Base-by-base conservation (phyloP, 2,113 vertebrate species). In the Glaucidium brasilianum region DNA sequence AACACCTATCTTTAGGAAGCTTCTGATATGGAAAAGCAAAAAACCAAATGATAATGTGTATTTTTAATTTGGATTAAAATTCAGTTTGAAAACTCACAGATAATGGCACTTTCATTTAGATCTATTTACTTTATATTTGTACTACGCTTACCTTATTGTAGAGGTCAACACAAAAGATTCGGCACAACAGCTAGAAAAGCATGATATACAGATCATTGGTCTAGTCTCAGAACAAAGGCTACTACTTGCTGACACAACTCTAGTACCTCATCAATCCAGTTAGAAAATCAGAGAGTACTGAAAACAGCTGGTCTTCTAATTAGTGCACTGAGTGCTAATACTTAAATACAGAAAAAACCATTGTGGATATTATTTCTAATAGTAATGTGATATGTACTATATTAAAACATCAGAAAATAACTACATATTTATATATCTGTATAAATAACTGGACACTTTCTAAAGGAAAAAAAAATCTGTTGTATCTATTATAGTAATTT, bases 241-340 rank as follows among this genome's bases (percentile, higher is more conserved):
- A 82, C 43, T 45, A 45, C 43, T 45, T 45, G 32, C 19, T 93
- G 88, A 80, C 75, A 88, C 39, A 88, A 60, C 16, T 35, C 52
- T 67, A 58, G 27, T 30, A 56, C 37, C n/a, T 85, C 41, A 72
- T 90, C 75, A 79, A 72, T 85, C 21, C 49, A 47, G 19, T 4
- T 73, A 27, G 41, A 94, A 93, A 94, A 96, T 89, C 55, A 96
- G 94, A 94, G 63, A 27, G 25, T 84, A 71, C 47, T 88, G 53
- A 60, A 85, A 43, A 32, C 45, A 94, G 49, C 41, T 20, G 5
- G 53, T 62, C 39, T 82, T 80, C 76, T 92, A 86, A 89, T 95
- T 89, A 92, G 47, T 41, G 41, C 34, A 60, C 25, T 22, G 45
- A 80, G 35, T 45, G 53, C 25, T 93, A 90, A 93, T 83, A 41